Evolutionary conservation across 2,797 vertebrate species (phyloP).

Genomic region (Micromesistius poutassou): DNA sequence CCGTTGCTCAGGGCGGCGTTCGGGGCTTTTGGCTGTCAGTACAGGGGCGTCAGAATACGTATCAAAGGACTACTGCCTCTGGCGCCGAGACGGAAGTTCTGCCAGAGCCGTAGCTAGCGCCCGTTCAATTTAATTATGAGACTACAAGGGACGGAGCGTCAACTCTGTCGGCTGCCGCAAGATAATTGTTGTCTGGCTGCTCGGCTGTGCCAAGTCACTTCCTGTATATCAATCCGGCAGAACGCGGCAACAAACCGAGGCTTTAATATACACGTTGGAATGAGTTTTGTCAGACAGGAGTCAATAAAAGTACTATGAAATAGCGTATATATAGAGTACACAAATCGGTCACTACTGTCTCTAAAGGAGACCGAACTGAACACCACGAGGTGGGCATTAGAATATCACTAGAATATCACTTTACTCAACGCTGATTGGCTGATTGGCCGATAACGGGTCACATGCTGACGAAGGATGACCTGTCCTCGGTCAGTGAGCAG

Average conservation of each 20-base stretch:
- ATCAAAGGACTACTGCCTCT: conserved; percentile 3
- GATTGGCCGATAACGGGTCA: neutral
- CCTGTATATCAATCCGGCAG: neutral
- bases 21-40: neutral
- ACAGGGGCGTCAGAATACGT: neutral
- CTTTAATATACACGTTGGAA: neutral
- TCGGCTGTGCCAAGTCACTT: neutral
- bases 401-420: no score
- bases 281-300: neutral
- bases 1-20: neutral
- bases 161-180: neutral
- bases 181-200: neutral
- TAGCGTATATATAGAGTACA: no score
- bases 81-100: neutral
- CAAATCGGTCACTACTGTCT: neutral
- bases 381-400: no score
- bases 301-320: neutral
- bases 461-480: neutral
- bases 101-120: neutral
- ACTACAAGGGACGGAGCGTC: neutral
- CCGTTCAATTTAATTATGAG: conserved; percentile 29
- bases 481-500: no score
- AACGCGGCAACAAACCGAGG: neutral
- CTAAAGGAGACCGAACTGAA: no score
- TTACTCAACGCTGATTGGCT: no score